These are phyloP conservation scores for Rattus rattus DNA, from an alignment of 2,113 vertebrate genomes.

Conservation along the genomic window DNA sequence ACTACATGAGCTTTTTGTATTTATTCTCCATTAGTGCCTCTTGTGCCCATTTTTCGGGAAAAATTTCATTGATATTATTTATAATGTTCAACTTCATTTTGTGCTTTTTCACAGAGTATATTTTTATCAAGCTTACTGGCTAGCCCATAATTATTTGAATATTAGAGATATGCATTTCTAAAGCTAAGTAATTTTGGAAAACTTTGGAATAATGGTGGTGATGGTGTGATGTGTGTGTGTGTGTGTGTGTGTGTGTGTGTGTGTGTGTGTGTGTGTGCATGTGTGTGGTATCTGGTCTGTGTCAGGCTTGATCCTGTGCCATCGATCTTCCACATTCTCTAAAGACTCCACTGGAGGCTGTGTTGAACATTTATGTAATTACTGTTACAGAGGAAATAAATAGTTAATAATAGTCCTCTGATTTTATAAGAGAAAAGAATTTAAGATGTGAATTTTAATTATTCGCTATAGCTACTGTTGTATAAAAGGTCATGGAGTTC, in stretches of 20 bases:
- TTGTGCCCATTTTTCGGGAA: not conserved
- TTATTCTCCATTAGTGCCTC: not conserved
- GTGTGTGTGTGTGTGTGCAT: too few relatives aligned
- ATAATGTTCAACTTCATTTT: not conserved
- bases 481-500: not conserved
- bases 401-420: not conserved
- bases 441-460: not conserved
- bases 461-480: not conserved
- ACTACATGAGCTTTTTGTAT: not conserved
- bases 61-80: not conserved
- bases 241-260: not conserved
- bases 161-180: not conserved
- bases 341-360: not conserved
- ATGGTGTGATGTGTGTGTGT: not conserved
- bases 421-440: not conserved
- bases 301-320: constrained; percentile 1
- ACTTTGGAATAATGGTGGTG: not conserved
- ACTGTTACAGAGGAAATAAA: not conserved
- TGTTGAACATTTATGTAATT: not conserved
- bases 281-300: not conserved
- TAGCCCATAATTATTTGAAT: not conserved
- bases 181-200: not conserved
- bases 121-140: not conserved
- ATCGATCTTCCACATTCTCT: constrained; percentile 13
- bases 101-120: not conserved